phyloP scores from a whole-genome alignment of 2,797 vertebrate genomes.

The Fundulus diaphanus region DNA sequence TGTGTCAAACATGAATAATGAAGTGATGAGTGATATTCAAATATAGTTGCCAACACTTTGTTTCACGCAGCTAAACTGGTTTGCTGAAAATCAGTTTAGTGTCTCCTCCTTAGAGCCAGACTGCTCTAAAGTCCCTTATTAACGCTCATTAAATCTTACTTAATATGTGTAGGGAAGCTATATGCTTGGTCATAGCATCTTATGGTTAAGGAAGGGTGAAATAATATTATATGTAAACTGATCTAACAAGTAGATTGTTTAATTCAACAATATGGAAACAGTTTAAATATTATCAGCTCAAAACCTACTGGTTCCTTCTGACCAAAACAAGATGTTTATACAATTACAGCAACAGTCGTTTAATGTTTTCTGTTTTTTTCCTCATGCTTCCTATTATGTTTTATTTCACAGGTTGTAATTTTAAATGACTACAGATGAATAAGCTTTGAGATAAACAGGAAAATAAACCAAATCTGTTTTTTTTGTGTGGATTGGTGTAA shows the following conservation, averaged over 20 bases:
- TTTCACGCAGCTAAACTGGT: not conserved
- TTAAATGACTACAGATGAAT: not conserved
- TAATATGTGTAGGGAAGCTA: not conserved
- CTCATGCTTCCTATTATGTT: not conserved
- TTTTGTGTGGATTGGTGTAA: constrained; percentile 13
- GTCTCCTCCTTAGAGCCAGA: not conserved
- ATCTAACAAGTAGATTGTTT: not conserved
- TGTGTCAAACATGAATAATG: constrained; percentile 23
- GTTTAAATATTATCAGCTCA: not conserved
- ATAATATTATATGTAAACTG: not conserved
- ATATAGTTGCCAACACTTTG: not conserved
- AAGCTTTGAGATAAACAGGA: constrained; percentile 4
- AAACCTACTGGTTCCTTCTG: not conserved
- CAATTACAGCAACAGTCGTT: not conserved
- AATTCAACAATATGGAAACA: not conserved
- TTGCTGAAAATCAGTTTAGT: not conserved
- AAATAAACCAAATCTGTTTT: constrained; percentile 17
- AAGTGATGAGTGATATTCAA: not conserved
- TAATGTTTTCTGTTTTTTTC: not conserved
- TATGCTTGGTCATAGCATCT: not conserved
- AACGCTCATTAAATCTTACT: not conserved
- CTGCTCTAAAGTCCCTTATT: too few species aligned
- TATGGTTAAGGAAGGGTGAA: not conserved
- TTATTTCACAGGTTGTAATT: constrained; percentile 2
- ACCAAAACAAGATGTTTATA: not conserved